A percentile compares a stretch with the other conserved stretches of the same genome.
These are phyloP conservation scores for Slavum lentiscoides DNA, from an alignment of 2,888 invertebrate genomes.

Conservation along the genomic window DNA sequence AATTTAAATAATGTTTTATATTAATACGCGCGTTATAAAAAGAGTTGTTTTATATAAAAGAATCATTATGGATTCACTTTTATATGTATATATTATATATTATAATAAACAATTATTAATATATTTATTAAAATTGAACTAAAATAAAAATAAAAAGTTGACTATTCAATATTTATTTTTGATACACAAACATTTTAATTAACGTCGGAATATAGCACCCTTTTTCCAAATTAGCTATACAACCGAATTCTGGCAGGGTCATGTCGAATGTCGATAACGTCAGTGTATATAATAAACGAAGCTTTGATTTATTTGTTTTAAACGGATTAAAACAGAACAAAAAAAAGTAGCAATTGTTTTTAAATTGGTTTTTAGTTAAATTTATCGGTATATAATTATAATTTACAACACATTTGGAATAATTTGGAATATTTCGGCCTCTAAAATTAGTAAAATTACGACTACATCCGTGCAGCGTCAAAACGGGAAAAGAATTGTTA, in stretches of 20 bases:
- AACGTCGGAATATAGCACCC: slow-evolving; percentile 2
- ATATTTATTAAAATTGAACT: background rate
- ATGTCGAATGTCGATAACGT: slow-evolving; percentile 31
- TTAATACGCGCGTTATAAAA: too few relatives aligned
- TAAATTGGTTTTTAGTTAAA: slow-evolving; percentile 28
- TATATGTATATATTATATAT: too few relatives aligned
- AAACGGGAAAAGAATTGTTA: slow-evolving; percentile 20
- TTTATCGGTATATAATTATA: slow-evolving; percentile 1
- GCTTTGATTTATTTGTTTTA: slow-evolving; percentile 39
- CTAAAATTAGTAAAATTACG: background rate
- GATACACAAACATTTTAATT: slow-evolving; percentile 26
- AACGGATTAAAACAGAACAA: slow-evolving; percentile 14
- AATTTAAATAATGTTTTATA: too few relatives aligned
- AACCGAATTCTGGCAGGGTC: slow-evolving; percentile 7
- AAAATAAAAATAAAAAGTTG: background rate
- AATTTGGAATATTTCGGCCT: slow-evolving; percentile 28
- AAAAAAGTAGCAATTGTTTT: slow-evolving; percentile 26
- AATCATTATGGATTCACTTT: too few relatives aligned
- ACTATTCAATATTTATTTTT: slow-evolving; percentile 42
- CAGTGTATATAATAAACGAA: slow-evolving; percentile 3
- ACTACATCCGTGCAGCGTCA: background rate
- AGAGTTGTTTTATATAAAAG: too few relatives aligned
- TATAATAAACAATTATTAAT: background rate
- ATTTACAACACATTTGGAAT: slow-evolving; percentile 10
- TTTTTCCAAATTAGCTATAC: slow-evolving; percentile 28